A percentile compares a stretch with the other conserved stretches of the same genome.
Conservation (phyloP, 1,140 invertebrate genomes). For the Drosophila virilis region DNA sequence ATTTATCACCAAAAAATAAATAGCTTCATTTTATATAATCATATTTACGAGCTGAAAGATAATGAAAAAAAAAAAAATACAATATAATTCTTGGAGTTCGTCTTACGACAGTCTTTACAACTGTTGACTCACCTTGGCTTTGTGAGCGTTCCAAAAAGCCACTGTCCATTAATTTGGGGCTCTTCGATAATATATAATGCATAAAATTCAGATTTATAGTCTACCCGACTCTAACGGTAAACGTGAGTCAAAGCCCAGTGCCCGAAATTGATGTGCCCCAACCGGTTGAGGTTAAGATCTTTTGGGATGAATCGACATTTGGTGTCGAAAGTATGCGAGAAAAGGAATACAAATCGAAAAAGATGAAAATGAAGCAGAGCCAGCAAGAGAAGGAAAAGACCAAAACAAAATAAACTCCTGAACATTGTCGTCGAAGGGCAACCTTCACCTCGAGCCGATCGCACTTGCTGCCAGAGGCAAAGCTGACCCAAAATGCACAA, state of each 20-base stretch:
- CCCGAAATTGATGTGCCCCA: conserved; percentile 60
- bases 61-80: no score
- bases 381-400: conserved; percentile 1
- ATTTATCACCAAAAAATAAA: not conserved
- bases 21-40: not conserved
- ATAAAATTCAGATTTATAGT: conserved; percentile 63
- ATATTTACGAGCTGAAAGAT: no score
- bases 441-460: conserved; percentile 39
- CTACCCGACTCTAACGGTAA: conserved; percentile 65
- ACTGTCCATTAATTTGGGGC: conserved; percentile 41
- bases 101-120: not conserved
- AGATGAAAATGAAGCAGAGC: not conserved
- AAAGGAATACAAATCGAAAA: conserved; percentile 10
- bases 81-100: not conserved
- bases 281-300: conserved; percentile 54
- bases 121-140: conserved; percentile 31
- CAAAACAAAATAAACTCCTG: conserved; percentile 11
- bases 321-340: conserved; percentile 11
- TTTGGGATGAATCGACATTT: conserved; percentile 32
- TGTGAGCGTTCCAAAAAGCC: not conserved
- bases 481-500: conserved; percentile 37
- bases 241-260: conserved; percentile 60
- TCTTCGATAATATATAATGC: conserved; percentile 46
- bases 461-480: conserved; percentile 33
- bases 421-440: conserved; percentile 60